A percentile compares a stretch with the other conserved stretches of the same genome.
Evolutionary conservation across 2,113 vertebrate species (phyloP).

Genomic region (Forbesichthys papilliferus): DNA sequence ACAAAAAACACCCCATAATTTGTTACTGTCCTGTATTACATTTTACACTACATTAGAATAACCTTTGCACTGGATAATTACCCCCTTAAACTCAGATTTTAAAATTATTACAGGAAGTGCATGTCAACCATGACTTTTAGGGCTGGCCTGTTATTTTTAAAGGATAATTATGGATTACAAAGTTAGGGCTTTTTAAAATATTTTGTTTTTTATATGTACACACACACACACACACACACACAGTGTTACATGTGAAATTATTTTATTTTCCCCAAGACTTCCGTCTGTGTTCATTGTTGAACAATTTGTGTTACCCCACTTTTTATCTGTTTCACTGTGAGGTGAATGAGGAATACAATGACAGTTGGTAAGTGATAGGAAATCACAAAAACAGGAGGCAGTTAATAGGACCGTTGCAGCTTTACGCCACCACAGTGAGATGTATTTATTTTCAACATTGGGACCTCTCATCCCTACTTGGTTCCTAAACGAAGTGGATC

Average conservation of each 20-base stretch:
- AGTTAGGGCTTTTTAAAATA: not conserved
- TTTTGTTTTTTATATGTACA: constrained; percentile 15
- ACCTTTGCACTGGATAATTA: constrained; percentile 4
- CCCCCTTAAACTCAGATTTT: not conserved
- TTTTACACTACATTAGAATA: constrained; percentile 50
- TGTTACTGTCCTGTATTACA: constrained; percentile 27
- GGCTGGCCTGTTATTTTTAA: constrained; percentile 13
- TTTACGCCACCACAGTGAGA: constrained; percentile 51
- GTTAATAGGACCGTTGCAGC: constrained; percentile 37
- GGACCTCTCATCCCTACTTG: constrained; percentile 61
- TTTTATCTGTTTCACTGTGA: constrained; percentile 65
- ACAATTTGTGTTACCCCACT: constrained; percentile 48
- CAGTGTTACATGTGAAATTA: constrained; percentile 20
- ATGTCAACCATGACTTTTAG: constrained; percentile 7
- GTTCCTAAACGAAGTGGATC: constrained; percentile 66
- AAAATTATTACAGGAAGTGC: constrained; percentile 21
- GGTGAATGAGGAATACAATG: constrained; percentile 25
- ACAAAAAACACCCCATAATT: constrained; percentile 6
- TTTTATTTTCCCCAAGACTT: constrained; percentile 47
- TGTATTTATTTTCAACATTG: constrained; percentile 79
- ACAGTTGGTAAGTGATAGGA: constrained; percentile 6
- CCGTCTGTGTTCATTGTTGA: constrained; percentile 57
- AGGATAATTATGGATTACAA: not conserved
- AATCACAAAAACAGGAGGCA: constrained; percentile 65
- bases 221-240: constrained; percentile 9